phyloP scores from a whole-genome alignment of 2,888 invertebrate genomes.

The Chrysotoxum bicinctum region DNA sequence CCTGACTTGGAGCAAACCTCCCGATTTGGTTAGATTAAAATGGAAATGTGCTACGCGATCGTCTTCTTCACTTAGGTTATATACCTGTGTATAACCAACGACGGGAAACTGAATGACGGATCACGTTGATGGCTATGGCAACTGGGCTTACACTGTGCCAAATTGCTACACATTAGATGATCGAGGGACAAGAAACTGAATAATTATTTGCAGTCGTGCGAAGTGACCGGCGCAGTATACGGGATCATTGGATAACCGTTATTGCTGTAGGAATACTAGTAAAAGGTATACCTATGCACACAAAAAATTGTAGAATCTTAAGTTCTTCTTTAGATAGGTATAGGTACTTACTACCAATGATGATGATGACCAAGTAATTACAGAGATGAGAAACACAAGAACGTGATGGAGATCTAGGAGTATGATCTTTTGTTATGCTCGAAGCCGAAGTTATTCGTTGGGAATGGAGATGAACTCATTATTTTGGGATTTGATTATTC shows the following conservation, averaged over 20 bases:
- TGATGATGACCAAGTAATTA: constrained; percentile 62
- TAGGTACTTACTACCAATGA: not conserved
- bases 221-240: constrained; percentile 31
- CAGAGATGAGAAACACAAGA: constrained; percentile 40
- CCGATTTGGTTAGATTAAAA: constrained; percentile 52
- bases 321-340: constrained; percentile 23
- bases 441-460: constrained; percentile 10
- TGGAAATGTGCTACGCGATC: constrained; percentile 15
- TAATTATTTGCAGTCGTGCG: constrained; percentile 47
- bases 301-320: constrained; percentile 20
- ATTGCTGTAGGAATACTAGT: not conserved
- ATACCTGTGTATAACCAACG: not conserved
- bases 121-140: constrained; percentile 48
- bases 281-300: not conserved
- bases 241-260: constrained; percentile 36
- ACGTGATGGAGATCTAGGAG: constrained; percentile 60
- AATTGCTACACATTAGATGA: constrained; percentile 64
- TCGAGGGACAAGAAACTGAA: constrained; percentile 56
- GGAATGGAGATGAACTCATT: constrained; percentile 60
- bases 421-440: constrained; percentile 34
- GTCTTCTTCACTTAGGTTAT: not conserved
- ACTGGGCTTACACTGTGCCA: constrained; percentile 60
- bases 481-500: constrained; percentile 34
- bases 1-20: constrained; percentile 14
- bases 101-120: constrained; percentile 36